Evolutionary conservation across 2,113 vertebrate species (phyloP).

Genomic region (Psilopsiagon aurifrons): DNA sequence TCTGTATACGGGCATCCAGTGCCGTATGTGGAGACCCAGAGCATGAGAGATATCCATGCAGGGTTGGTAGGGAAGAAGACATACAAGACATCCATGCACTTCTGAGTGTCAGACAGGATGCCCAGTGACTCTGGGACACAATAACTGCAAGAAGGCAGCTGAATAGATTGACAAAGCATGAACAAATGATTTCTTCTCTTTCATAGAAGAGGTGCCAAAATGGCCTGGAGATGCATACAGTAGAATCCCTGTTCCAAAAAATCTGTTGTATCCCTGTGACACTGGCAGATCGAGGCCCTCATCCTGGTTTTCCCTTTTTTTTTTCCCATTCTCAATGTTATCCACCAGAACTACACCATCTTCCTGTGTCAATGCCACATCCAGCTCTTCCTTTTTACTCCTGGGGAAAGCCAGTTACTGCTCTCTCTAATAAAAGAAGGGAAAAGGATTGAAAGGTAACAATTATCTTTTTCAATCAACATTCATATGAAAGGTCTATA

Average conservation of each 20-base stretch:
- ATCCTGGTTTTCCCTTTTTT: neutral
- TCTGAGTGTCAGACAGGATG: neutral
- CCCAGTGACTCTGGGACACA: neutral
- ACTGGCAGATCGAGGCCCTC: neutral
- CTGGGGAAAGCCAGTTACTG: neutral
- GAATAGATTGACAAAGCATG: neutral
- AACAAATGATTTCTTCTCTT: neutral
- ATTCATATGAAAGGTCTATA: conserved; percentile 34
- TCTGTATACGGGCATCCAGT: neutral
- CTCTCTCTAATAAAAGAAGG: neutral
- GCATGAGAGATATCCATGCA: neutral
- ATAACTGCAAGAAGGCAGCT: rapidly evolving
- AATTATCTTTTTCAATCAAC: conserved; percentile 47
- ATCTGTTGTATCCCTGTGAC: neutral
- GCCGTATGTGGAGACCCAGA: neutral
- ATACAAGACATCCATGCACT: neutral
- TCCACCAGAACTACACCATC: neutral
- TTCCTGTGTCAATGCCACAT: neutral
- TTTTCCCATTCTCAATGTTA: neutral
- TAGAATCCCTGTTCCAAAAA: neutral
- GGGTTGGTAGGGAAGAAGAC: neutral
- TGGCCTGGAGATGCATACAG: neutral
- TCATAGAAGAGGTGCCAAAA: neutral
- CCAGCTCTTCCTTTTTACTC: neutral
- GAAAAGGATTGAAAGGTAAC: conserved; percentile 19